These are phyloP conservation scores for Hippolais icterina DNA, from an alignment of 2,113 vertebrate genomes.

Conservation along the genomic window DNA sequence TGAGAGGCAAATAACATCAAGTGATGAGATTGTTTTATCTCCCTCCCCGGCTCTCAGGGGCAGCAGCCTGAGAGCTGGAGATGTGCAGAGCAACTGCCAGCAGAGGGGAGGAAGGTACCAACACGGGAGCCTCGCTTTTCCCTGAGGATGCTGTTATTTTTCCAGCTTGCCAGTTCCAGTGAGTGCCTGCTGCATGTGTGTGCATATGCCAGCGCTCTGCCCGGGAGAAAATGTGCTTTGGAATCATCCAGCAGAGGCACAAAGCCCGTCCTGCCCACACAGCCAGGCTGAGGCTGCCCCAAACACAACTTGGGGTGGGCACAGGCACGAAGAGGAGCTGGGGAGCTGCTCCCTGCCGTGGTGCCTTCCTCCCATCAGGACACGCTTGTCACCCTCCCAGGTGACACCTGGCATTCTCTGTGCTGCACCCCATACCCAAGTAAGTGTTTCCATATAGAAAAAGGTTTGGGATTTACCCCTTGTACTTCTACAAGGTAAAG, in stretches of 20 bases:
- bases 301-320: neutral
- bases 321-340: neutral
- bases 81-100: slow-evolving; percentile 29
- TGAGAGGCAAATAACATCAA: neutral
- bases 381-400: neutral
- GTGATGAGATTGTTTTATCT: slow-evolving; percentile 41
- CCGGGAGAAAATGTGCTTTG: rapidly evolving
- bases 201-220: neutral
- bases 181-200: neutral
- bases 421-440: neutral
- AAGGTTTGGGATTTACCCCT: no score
- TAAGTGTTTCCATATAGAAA: no score
- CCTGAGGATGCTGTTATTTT: slow-evolving; percentile 6
- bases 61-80: slow-evolving; percentile 19
- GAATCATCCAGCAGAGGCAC: neutral
- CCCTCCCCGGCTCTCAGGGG: slow-evolving; percentile 9
- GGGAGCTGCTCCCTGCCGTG: neutral
- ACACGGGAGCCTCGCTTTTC: neutral
- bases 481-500: no score
- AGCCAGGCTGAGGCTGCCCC: neutral
- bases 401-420: neutral
- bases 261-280: neutral
- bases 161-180: neutral
- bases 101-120: slow-evolving; percentile 35
- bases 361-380: neutral